Evolutionary conservation across 2,797 vertebrate species (phyloP).

Genomic region (Cossypha polioptera): DNA sequence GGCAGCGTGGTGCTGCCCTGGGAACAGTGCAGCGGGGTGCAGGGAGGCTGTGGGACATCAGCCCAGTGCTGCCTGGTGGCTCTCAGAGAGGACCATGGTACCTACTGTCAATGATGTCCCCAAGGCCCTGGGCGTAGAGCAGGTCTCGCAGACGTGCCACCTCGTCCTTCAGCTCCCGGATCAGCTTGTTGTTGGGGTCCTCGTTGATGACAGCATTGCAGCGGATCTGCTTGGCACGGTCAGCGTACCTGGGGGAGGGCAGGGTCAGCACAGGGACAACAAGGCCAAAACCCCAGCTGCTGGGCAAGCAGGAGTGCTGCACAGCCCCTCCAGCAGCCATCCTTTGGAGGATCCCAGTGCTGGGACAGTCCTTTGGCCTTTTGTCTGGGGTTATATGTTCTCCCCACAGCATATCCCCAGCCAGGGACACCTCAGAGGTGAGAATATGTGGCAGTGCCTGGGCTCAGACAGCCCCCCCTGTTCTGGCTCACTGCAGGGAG

Average conservation of each 20-base stretch:
- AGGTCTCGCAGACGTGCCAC: slow-evolving; percentile 93
- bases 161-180: slow-evolving; percentile 96
- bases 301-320: background rate
- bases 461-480: background rate
- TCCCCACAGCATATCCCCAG: background rate
- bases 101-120: slow-evolving; percentile 98
- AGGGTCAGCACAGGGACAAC: background rate
- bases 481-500: background rate
- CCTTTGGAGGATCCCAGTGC: background rate
- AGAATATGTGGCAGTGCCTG: background rate
- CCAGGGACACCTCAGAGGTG: background rate
- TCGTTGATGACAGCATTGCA: slow-evolving; percentile 89
- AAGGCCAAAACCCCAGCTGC: background rate
- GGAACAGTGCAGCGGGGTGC: background rate
- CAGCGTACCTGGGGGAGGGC: slow-evolving; percentile 10
- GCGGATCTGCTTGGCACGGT: slow-evolving; percentile 70
- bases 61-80: background rate
- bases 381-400: background rate
- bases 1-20: rapidly evolving
- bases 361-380: background rate
- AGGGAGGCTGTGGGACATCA: background rate
- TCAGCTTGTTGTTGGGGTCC: slow-evolving; percentile 95
- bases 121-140: slow-evolving; percentile 91
- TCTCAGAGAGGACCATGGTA: background rate
- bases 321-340: background rate